phyloP scores from a whole-genome alignment of 2,113 vertebrate genomes.

The Laticauda laticaudata region DNA sequence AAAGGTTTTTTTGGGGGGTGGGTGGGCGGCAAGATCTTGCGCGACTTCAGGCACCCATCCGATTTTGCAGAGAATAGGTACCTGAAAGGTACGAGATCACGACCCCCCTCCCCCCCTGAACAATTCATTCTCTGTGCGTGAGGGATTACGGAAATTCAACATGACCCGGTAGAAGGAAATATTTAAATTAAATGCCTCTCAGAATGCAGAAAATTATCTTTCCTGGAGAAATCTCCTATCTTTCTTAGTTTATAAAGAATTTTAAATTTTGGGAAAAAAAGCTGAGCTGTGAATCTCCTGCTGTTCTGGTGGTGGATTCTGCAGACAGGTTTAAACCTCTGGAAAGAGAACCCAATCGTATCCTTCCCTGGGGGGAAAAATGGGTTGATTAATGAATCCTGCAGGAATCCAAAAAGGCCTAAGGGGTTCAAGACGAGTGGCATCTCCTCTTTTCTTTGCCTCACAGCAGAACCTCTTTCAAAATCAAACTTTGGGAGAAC shows the following conservation, averaged over 20 bases:
- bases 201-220: too few relatives aligned
- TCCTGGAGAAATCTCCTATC: neutral
- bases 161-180: neutral
- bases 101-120: too few relatives aligned
- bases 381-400: neutral
- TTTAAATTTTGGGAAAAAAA: neutral
- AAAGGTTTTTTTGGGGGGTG: too few relatives aligned
- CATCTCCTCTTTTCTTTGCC: too few relatives aligned
- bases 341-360: neutral
- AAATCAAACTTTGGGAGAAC: neutral
- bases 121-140: too few relatives aligned
- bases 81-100: too few relatives aligned
- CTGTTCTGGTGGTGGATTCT: neutral
- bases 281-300: neutral
- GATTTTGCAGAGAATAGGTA: neutral
- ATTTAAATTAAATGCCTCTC: too few relatives aligned
- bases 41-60: too few relatives aligned
- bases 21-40: too few relatives aligned
- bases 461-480: neutral
- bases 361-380: neutral
- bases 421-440: too few relatives aligned
- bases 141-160: neutral
- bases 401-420: neutral
- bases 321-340: neutral
- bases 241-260: neutral